Evolutionary conservation across 2,888 invertebrate species (phyloP).

Genomic region (Sesamia inferens): DNA sequence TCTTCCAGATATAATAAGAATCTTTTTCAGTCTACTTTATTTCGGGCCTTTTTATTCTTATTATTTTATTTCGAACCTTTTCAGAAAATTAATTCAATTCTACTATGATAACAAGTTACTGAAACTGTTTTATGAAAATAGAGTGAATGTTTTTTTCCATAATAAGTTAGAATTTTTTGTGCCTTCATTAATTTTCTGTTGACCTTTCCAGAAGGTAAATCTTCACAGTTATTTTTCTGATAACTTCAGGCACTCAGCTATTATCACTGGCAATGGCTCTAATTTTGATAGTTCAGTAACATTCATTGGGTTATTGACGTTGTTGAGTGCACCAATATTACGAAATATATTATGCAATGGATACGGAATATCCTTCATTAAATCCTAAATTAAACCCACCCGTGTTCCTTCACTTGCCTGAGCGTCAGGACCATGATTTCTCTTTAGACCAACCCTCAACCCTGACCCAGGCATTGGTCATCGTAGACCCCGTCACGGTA

Average conservation of each 20-base stretch:
- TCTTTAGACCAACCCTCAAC: no score
- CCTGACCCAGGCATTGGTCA: no score
- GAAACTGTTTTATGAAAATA: slow-evolving; percentile 3
- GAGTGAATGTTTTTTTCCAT: slow-evolving; percentile 5
- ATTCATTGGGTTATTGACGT: no score
- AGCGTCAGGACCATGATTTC: no score
- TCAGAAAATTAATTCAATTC: slow-evolving; percentile 6
- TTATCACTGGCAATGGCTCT: no score
- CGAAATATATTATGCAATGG: no score
- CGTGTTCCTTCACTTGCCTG: no score
- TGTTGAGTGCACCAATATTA: no score
- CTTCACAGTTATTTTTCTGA: background rate
- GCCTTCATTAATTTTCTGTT: background rate
- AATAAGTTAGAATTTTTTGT: background rate
- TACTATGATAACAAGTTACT: slow-evolving; percentile 8
- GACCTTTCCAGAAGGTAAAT: background rate
- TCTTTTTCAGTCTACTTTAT: background rate
- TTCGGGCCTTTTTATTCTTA: background rate
- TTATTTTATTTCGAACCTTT: background rate
- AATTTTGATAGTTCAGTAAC: no score
- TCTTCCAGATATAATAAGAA: background rate
- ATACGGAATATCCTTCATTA: no score
- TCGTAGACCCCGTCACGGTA: no score
- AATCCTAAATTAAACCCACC: no score
- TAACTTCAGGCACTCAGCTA: slow-evolving; percentile 1